Evolutionary conservation across 2,113 vertebrate species (phyloP).

Genomic region (Ptilonorhynchus violaceus): DNA sequence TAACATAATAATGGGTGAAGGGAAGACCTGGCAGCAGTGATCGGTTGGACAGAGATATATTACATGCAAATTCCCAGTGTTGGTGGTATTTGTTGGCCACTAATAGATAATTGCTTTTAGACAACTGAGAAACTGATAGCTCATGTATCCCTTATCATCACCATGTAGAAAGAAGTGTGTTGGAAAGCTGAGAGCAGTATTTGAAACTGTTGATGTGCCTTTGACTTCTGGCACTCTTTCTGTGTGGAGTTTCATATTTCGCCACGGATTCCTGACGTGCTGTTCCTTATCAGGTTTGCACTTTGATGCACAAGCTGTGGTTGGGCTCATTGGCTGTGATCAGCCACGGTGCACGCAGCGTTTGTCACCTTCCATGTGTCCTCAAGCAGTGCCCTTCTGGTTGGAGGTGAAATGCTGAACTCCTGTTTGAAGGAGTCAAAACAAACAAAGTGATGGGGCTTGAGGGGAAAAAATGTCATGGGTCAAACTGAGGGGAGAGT

Average conservation of each 20-base stretch:
- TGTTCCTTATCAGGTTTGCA: not conserved
- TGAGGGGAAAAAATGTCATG: not conserved
- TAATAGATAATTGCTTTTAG: not conserved
- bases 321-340: not conserved
- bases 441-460: not conserved
- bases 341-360: not conserved
- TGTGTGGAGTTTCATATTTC: not conserved
- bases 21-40: not conserved
- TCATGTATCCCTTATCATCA: not conserved
- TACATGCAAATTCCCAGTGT: accelerated
- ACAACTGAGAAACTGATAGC: not conserved
- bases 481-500: not conserved
- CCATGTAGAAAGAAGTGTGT: not conserved
- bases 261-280: not conserved
- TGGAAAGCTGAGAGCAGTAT: not conserved
- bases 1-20: not conserved
- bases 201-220: not conserved
- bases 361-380: not conserved
- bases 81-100: not conserved
- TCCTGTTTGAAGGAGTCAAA: not conserved
- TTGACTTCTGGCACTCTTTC: not conserved
- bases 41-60: not conserved
- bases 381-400: not conserved
- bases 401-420: not conserved
- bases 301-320: not conserved